Evolutionary conservation across 1,140 invertebrate species (phyloP), one percentile per base, ranked within the genome.

Genomic region (Diabrotica undecimpunctata): DNA sequence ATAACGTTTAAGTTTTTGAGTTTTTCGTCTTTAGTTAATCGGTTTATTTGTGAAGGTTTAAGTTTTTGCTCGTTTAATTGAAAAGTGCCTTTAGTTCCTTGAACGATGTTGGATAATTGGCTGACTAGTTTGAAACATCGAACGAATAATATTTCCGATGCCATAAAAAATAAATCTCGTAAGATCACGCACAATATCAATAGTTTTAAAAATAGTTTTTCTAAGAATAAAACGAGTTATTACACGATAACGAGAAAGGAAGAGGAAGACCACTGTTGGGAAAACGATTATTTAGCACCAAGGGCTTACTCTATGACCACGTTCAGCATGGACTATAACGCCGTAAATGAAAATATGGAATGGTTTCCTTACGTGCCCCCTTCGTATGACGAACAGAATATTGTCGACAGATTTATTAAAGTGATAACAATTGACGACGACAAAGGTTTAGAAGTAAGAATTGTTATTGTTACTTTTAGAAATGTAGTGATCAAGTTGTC

Each of bases 401-500:
- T 90, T 72, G 79, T 88, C 69, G 86, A 89, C 69, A 85, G 84
- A 76, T 90, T 89, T 81, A 83, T 86, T 70, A 82, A 81, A 71
- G 86, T 88, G 66, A 83, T 86, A 63, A 83, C 81, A 54, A 78
- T 85, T 46, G 78, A 80, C 69, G 79, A 85, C 66, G 75, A 82
- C 68, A 72, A 73, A 54, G 62, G 64, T 62, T 72, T 69, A 69
- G 77, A 79, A 71, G 81, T 83, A 80, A 70, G 77, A 46, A n/a
- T 46, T 10, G n/a, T 46, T n/a, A 11, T 6, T 9, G 41, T 75
- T 74, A 77, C 68, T 75, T 86, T 56, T 82, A 93, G 91, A 87
- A 90, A 77, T 85, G 90, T 72, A 95, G 92, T 87, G 93, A 96
- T 77, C 84, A 25, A 25, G 25, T 25, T 25, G 25, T 25, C 25